A percentile compares a stretch with the other conserved stretches of the same genome.
phyloP scores from a whole-genome alignment of 2,113 vertebrate species.

The Hystrix brachyura region DNA sequence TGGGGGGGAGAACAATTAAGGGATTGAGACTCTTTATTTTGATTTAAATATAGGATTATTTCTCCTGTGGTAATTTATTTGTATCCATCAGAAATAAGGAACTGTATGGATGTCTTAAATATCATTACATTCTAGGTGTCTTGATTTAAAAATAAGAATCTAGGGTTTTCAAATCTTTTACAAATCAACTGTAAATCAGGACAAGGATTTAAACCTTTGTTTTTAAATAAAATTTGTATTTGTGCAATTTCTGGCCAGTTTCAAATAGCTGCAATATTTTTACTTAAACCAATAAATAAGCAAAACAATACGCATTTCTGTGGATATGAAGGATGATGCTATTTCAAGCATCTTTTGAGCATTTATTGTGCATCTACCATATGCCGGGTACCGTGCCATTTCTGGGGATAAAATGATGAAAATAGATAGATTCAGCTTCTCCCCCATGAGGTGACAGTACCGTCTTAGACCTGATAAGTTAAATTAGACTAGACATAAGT shows the following conservation, averaged over 20 bases:
- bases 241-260: constrained; percentile 10
- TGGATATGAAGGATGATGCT: not conserved
- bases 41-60: not conserved
- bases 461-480: not conserved
- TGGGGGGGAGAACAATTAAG: not conserved
- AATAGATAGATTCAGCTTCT: not conserved
- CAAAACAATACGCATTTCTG: not conserved
- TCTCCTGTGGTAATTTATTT: constrained; percentile 10
- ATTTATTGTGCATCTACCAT: not conserved
- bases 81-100: constrained; percentile 13
- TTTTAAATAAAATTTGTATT: not conserved
- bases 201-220: not conserved
- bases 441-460: not conserved
- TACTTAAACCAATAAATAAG: constrained; percentile 6
- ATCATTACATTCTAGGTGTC: not conserved
- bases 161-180: not conserved
- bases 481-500: not conserved
- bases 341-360: not conserved
- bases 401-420: not conserved
- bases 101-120: not conserved
- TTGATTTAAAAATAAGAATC: constrained; percentile 50
- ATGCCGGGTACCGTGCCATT: not conserved
- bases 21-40: not conserved
- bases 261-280: constrained; percentile 24
- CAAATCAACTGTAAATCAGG: not conserved